phyloP scores from a whole-genome alignment of 2,797 vertebrate genomes.

The Arnoldichthys spilopterus region DNA sequence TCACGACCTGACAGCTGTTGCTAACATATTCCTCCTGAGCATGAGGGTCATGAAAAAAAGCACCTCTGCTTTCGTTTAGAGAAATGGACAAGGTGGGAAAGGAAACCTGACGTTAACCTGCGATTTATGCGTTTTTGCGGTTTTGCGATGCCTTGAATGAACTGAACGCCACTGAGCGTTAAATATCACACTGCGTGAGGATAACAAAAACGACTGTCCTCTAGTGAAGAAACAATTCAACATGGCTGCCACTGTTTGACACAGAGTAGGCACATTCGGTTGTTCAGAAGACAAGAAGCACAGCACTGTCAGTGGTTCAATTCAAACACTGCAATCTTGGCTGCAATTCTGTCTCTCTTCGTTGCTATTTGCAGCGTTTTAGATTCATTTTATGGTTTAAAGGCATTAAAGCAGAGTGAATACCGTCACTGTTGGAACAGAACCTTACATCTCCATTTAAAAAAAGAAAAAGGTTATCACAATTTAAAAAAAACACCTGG shows the following conservation, averaged over 20 bases:
- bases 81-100: conserved; percentile 74
- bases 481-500: too few relatives aligned
- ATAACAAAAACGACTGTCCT: neutral
- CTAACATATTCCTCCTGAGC: conserved; percentile 68
- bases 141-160: conserved; percentile 4
- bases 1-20: conserved; percentile 78
- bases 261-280: conserved; percentile 9
- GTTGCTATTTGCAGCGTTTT: neutral
- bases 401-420: neutral
- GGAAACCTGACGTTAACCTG: conserved; percentile 64
- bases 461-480: too few relatives aligned
- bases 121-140: neutral
- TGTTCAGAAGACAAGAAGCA: conserved; percentile 18
- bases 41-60: conserved; percentile 73
- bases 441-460: too few relatives aligned
- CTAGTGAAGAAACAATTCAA: conserved; percentile 8
- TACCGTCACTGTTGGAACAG: neutral
- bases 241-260: conserved; percentile 20
- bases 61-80: conserved; percentile 59
- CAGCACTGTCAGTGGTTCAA: neutral
- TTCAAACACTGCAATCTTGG: neutral
- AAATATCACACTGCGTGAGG: conserved; percentile 4
- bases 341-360: neutral
- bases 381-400: conserved; percentile 5
- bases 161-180: neutral